Conservation (phyloP, 2,113 vertebrate genomes). For the Circaetus cinerascens region DNA sequence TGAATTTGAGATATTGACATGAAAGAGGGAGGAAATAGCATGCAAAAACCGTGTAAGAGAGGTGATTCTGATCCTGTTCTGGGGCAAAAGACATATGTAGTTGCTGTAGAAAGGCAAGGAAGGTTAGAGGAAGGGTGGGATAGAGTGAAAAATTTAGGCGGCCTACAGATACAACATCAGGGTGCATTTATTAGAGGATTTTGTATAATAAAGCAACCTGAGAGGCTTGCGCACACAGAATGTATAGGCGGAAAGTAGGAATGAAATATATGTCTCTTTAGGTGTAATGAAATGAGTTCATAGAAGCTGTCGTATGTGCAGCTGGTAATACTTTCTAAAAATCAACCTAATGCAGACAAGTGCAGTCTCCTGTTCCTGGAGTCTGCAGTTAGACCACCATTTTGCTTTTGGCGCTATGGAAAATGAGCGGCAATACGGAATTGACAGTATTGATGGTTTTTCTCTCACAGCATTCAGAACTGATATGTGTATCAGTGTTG, state of each 20-base stretch:
- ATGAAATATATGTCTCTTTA: not conserved
- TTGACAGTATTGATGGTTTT: not conserved
- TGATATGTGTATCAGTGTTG: rapidly evolving
- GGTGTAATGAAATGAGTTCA: not conserved
- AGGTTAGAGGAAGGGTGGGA: not conserved
- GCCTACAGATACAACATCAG: rapidly evolving
- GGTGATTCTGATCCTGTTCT: not conserved
- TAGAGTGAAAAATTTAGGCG: not conserved
- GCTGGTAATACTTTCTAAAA: not conserved
- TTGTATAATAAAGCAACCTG: not conserved
- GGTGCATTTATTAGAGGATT: not conserved
- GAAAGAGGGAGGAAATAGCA: not conserved
- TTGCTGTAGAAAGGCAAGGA: not conserved
- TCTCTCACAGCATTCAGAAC: not conserved
- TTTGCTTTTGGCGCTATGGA: not conserved
- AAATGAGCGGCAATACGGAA: not conserved
- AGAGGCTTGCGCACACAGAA: not conserved
- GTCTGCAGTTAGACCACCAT: not conserved
- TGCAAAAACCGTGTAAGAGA: not conserved
- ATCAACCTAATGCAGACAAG: not conserved
- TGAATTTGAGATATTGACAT: not conserved
- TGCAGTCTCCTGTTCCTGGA: not conserved
- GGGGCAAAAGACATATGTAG: not conserved
- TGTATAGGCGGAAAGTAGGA: not conserved
- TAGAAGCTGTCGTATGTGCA: not conserved